Conservation (phyloP, 2,113 vertebrate genomes). For the Panthera uncia region DNA sequence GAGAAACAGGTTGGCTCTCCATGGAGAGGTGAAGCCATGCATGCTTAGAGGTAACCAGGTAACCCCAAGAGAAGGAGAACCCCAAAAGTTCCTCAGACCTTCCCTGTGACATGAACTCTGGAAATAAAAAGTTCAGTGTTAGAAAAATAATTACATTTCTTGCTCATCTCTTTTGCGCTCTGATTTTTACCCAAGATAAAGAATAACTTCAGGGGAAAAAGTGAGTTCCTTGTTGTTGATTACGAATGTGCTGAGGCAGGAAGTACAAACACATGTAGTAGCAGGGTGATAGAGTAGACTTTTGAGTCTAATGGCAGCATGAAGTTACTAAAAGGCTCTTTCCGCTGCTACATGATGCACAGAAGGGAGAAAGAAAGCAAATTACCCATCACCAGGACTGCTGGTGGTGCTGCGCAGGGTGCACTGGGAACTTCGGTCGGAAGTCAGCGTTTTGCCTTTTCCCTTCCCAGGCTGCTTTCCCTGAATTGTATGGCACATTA, state of each 20-base stretch:
- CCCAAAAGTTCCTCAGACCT: background rate
- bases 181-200: background rate
- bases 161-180: background rate
- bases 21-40: background rate
- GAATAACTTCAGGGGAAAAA: background rate
- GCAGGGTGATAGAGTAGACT: background rate
- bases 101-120: background rate
- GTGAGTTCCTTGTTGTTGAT: background rate
- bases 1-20: background rate
- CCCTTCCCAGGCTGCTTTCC: background rate
- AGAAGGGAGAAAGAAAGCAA: background rate
- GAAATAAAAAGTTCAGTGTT: background rate
- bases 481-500: constrained; percentile 59
- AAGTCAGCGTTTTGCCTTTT: background rate
- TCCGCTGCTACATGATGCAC: background rate
- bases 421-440: background rate
- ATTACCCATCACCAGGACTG: no score
- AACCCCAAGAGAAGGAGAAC: background rate
- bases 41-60: background rate
- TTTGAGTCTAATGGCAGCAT: background rate
- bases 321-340: background rate
- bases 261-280: background rate
- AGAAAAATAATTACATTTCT: background rate
- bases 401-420: background rate
- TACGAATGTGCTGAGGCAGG: background rate